These are phyloP conservation scores for Hemibagrus wyckioides DNA, from an alignment of 2,113 vertebrate species.

Conservation along the genomic window DNA sequence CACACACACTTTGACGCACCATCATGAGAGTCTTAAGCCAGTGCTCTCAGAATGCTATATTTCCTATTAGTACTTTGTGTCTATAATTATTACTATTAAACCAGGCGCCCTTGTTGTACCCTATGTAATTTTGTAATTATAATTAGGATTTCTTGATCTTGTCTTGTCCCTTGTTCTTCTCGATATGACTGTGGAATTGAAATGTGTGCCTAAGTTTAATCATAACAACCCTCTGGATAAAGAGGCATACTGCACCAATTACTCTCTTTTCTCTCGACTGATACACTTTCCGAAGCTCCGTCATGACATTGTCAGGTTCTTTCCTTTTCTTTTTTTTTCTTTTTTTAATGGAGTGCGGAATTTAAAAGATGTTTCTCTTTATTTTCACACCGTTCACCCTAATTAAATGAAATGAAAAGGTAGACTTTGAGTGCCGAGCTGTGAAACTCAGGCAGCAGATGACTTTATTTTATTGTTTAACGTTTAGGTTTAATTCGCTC, in stretches of 20 bases:
- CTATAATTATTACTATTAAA: constrained; percentile 69
- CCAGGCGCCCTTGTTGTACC: constrained; percentile 62
- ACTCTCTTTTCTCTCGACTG: constrained; percentile 49
- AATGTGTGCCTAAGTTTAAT: constrained; percentile 65
- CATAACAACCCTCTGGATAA: constrained; percentile 56
- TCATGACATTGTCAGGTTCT: constrained; percentile 36
- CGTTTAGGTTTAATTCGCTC: constrained; percentile 16
- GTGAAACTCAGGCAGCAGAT: background rate
- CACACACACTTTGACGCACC: constrained; percentile 12
- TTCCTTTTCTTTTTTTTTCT: background rate
- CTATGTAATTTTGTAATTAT: constrained; percentile 70
- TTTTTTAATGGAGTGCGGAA: constrained; percentile 19
- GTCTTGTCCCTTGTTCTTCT: constrained; percentile 66
- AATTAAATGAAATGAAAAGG: constrained; percentile 28
- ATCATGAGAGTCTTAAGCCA: constrained; percentile 55
- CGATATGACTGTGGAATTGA: constrained; percentile 65
- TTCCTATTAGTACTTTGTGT: constrained; percentile 65
- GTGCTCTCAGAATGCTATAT: constrained; percentile 60
- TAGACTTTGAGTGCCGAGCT: background rate
- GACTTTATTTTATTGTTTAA: constrained; percentile 30
- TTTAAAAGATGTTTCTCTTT: constrained; percentile 22
- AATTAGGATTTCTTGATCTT: constrained; percentile 72
- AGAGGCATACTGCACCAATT: constrained; percentile 53
- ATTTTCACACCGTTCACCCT: constrained; percentile 39
- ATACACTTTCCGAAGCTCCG: constrained; percentile 46